phyloP scores from a whole-genome alignment of 2,797 vertebrate genomes.

The Trematomus bernacchii region DNA sequence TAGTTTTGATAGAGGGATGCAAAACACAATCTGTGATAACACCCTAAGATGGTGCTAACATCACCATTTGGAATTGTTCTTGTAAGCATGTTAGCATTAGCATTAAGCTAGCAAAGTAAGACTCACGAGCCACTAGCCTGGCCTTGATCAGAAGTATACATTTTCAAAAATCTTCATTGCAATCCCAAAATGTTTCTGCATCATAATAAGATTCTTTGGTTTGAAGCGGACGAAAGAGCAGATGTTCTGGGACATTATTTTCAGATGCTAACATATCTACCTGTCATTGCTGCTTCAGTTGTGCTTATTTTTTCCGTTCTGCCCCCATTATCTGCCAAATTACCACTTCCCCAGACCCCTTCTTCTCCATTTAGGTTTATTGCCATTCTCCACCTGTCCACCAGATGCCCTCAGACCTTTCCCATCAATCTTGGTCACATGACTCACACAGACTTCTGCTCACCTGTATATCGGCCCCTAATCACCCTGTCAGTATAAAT shows the following conservation, averaged over 20 bases:
- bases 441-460: neutral
- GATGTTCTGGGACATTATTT: neutral
- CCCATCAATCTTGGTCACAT: neutral
- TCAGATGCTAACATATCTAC: neutral
- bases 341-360: neutral
- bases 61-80: no score
- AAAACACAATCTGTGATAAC: no score
- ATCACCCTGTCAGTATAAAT: neutral
- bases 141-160: no score
- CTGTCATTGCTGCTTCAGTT: neutral
- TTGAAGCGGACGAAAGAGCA: neutral
- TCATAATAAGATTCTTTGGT: neutral
- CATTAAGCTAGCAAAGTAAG: no score
- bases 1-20: no score
- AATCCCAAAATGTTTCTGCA: no score
- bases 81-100: no score
- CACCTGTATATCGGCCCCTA: neutral
- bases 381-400: neutral
- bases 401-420: neutral
- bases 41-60: no score
- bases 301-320: neutral
- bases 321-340: no score
- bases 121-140: no score
- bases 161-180: no score
- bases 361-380: neutral